Conservation (phyloP, 2,113 vertebrate species). For the Misgurnus mizolepis region DNA sequence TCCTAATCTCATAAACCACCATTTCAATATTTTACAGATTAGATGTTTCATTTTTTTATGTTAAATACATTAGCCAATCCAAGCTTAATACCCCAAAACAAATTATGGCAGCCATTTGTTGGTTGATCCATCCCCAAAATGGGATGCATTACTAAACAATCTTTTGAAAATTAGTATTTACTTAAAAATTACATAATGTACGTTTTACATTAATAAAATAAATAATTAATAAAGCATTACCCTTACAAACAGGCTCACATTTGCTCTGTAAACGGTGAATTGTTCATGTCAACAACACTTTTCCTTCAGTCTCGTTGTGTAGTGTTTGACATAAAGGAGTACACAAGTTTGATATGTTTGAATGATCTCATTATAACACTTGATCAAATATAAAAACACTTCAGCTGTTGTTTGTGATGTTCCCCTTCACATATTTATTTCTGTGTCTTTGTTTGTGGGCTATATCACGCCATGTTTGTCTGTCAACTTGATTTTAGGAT, state of each 20-base stretch:
- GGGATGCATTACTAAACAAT: too few species aligned
- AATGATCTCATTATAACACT: background rate
- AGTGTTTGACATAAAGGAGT: slow-evolving; percentile 8
- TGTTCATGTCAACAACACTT: slow-evolving; percentile 15
- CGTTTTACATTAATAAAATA: too few species aligned
- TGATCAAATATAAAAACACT: background rate
- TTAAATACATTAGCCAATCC: too few species aligned
- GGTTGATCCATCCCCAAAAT: too few species aligned
- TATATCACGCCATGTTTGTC: background rate
- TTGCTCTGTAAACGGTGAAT: background rate
- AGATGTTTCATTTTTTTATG: background rate
- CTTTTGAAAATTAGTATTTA: too few species aligned
- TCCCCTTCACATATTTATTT: background rate
- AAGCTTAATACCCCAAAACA: too few species aligned
- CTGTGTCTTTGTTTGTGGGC: slow-evolving; percentile 1
- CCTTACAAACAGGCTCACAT: too few species aligned
- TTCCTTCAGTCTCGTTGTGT: slow-evolving; percentile 3
- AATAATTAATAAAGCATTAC: too few species aligned
- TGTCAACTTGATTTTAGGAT: background rate
- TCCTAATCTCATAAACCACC: background rate
- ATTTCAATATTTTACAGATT: background rate
- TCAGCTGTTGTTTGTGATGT: background rate
- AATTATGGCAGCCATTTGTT: too few species aligned
- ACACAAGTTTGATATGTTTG: slow-evolving; percentile 16
- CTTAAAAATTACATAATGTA: too few species aligned